These are phyloP conservation scores for Agelastica alni DNA, from an alignment of 2,888 invertebrate species.

Conservation along the genomic window DNA sequence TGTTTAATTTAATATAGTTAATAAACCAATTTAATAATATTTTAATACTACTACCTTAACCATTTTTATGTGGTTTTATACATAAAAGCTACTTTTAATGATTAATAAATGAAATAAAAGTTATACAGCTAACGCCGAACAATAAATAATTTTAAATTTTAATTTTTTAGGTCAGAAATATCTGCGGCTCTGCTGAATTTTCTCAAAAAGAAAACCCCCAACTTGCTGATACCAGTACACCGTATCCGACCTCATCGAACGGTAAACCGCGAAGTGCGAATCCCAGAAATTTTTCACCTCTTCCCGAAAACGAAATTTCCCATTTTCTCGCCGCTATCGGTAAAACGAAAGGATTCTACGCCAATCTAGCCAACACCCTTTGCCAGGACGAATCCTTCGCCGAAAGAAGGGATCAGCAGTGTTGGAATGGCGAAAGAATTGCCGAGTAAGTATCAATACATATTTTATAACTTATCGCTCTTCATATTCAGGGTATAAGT, in stretches of 20 bases:
- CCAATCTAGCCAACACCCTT: conserved; percentile 77
- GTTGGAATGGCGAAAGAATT: conserved; percentile 81
- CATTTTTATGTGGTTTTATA: too few species aligned
- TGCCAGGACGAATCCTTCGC: conserved; percentile 76
- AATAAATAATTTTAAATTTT: too few species aligned
- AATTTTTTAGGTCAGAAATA: conserved; percentile 59
- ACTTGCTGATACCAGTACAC: conserved; percentile 39
- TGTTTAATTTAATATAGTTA: too few species aligned
- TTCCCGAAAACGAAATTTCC: conserved; percentile 67
- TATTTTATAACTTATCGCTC: too few species aligned
- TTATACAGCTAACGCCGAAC: too few species aligned
- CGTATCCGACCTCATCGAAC: conserved; percentile 47
- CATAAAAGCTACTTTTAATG: too few species aligned
- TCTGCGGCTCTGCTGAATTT: conserved; percentile 57
- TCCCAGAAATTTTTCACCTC: conserved; percentile 61
- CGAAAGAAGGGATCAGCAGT: conserved; percentile 67
- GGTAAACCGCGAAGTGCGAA: conserved; percentile 50
- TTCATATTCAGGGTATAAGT: too few species aligned
- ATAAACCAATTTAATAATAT: too few species aligned
- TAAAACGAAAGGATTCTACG: conserved; percentile 81
- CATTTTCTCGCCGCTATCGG: conserved; percentile 69
- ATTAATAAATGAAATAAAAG: too few species aligned
- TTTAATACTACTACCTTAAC: too few species aligned
- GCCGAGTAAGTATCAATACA: conserved; percentile 69
- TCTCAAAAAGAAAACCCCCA: conserved; percentile 45